These are phyloP conservation scores for Vicugna pacos DNA, from an alignment of 2,113 vertebrate genomes.

Conservation along the genomic window DNA sequence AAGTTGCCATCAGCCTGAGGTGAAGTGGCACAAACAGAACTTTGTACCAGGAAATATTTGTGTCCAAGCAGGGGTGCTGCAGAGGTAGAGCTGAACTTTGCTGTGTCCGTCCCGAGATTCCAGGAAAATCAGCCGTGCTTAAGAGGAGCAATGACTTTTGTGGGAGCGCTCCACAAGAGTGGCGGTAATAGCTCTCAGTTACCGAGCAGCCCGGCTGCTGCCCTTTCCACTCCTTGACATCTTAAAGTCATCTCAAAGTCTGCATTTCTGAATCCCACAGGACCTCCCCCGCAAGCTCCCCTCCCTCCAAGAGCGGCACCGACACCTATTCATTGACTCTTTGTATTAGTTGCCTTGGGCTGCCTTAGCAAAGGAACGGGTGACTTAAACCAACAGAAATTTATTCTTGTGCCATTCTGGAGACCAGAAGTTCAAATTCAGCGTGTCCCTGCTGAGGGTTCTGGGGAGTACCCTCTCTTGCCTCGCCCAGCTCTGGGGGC, in stretches of 20 bases:
- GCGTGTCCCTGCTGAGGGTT: neutral
- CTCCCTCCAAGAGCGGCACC: accelerated
- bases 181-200: neutral
- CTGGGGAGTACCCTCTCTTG: neutral
- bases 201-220: neutral
- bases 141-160: neutral
- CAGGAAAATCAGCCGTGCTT: neutral
- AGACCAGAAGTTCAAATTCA: neutral
- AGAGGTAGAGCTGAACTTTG: neutral
- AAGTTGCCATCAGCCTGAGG: neutral
- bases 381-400: neutral
- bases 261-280: neutral
- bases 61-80: neutral
- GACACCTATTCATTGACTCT: neutral
- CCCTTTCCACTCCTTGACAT: neutral
- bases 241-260: neutral
- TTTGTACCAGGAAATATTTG: constrained; percentile 57
- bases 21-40: constrained; percentile 49
- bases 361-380: neutral
- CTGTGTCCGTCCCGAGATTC: neutral
- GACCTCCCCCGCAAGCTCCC: accelerated
- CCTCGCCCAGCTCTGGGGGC: neutral
- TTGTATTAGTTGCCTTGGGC: neutral
- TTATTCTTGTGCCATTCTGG: neutral
- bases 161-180: neutral